Conservation (phyloP, 2,888 invertebrate species). For the Drosophila paranaensis region DNA sequence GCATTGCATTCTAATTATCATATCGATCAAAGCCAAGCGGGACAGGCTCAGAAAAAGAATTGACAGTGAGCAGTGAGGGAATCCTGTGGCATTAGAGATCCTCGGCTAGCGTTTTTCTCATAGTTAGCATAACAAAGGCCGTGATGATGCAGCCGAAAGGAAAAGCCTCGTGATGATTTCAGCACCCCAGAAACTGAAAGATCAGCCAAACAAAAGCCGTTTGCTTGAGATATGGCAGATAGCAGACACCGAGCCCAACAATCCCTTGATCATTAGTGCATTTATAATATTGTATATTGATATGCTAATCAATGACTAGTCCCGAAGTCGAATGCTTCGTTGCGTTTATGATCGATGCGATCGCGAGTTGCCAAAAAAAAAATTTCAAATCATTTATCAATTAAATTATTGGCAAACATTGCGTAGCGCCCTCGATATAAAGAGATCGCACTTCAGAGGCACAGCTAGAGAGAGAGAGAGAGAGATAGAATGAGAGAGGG, state of each 20-base stretch:
- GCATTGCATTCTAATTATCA: slow-evolving; percentile 77
- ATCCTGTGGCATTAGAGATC: slow-evolving; percentile 40
- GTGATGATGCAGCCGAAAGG: slow-evolving; percentile 67
- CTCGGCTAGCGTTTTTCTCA: slow-evolving; percentile 58
- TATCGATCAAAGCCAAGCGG: slow-evolving; percentile 63
- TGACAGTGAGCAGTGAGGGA: slow-evolving; percentile 62
- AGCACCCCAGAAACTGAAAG: slow-evolving; percentile 68
- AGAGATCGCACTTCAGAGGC: slow-evolving; percentile 33
- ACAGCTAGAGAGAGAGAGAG: background rate
- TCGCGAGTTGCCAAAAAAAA: slow-evolving; percentile 42
- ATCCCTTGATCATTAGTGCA: slow-evolving; percentile 76
- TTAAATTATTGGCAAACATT: slow-evolving; percentile 81
- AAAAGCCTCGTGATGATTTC: slow-evolving; percentile 73
- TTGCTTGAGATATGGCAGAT: slow-evolving; percentile 32
- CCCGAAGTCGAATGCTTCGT: slow-evolving; percentile 24
- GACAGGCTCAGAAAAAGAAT: slow-evolving; percentile 53
- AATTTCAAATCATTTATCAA: slow-evolving; percentile 79
- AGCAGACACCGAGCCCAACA: slow-evolving; percentile 54
- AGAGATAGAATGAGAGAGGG: too few relatives aligned
- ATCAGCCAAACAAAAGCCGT: slow-evolving; percentile 46
- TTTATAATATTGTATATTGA: slow-evolving; percentile 70
- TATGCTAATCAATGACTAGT: slow-evolving; percentile 73
- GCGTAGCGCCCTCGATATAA: slow-evolving; percentile 61
- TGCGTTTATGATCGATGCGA: slow-evolving; percentile 72
- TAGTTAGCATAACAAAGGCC: slow-evolving; percentile 76